phyloP scores from a whole-genome alignment of 2,797 vertebrate species.

The Dermochelys coriacea region DNA sequence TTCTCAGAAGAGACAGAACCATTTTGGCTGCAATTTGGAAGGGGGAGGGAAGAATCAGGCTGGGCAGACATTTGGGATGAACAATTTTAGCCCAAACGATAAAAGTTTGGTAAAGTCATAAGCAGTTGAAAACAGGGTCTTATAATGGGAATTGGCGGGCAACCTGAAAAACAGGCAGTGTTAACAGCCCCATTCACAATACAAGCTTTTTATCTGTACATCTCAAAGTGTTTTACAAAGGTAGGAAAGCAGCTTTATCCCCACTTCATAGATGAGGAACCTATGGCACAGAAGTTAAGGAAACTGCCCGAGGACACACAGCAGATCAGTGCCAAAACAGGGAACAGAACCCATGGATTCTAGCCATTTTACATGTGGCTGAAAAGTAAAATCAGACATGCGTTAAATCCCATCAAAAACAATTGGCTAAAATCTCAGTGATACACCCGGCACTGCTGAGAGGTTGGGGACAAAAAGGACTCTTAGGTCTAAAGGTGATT shows the following conservation, averaged over 20 bases:
- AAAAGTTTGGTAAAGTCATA: background rate
- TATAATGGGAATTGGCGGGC: background rate
- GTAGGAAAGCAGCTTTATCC: background rate
- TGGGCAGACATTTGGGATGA: background rate
- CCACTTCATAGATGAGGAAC: background rate
- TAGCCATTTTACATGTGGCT: background rate
- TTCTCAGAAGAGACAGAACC: background rate
- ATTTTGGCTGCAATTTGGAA: background rate
- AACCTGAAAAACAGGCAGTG: background rate
- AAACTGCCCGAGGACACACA: background rate
- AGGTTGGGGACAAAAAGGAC: background rate
- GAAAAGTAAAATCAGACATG: background rate
- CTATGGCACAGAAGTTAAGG: background rate
- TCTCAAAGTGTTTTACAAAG: background rate
- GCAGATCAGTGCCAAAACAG: background rate
- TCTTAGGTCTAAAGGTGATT: background rate
- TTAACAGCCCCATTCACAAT: background rate
- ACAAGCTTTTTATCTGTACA: background rate
- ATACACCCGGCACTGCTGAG: background rate
- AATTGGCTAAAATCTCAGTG: background rate
- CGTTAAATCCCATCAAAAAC: background rate
- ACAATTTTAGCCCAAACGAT: background rate
- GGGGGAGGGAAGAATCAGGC: background rate
- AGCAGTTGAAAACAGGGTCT: background rate
- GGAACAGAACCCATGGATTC: background rate